Base-by-base conservation (phyloP, 2,797 vertebrate species). In the Coracias cyanogaster region DNA sequence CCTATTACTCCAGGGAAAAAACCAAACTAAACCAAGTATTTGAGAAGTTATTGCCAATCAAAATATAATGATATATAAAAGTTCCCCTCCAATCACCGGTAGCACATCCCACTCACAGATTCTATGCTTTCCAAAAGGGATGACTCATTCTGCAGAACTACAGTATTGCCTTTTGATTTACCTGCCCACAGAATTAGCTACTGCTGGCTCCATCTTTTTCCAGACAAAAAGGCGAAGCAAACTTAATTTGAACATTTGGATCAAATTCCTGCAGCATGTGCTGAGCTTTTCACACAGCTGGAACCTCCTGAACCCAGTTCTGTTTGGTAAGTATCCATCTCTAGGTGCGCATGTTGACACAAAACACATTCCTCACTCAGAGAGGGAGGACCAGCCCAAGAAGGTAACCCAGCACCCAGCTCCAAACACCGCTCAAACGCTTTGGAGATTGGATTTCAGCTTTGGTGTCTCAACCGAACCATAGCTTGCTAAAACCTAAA, bases 361-460 rank as follows among this genome's bases (percentile, higher is more conserved):
- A 35, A 82, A 61, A 57, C 0, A 0, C 0, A 1, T 33, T 91
- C 51, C n/a, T 73, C 4, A 0, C 22, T 61, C 2, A 1, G 28
- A 74, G 4, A 72, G 25, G 39, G 25, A 90, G 61, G 83, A 71
- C 25, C 33, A 64, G 41, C 24, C 45, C 52, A 10, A 70, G 33
- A 74, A 71, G 31, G 7, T 8, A 45, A 29, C 15, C 4, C 82
- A 58, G 29, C 15, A 41, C 28, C 66, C 48, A 87, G 20, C 35
- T 57, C 48, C 5, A 1, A 80, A 51, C 2, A 3, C 18, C 2
- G 1, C 21, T 33, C 28, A 43, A 48, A 58, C 0, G 5, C 21
- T 45, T 37, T 24, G 48, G 60, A 46, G 26, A 31, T 0, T 48
- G 19, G 14, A 79, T 87, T 84, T 82, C 49, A 69, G 54, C 65